A percentile compares a stretch with the other conserved stretches of the same genome.
These are phyloP conservation scores for Monochamus alternatus DNA, from an alignment of 2,888 invertebrate species.

Conservation along the genomic window DNA sequence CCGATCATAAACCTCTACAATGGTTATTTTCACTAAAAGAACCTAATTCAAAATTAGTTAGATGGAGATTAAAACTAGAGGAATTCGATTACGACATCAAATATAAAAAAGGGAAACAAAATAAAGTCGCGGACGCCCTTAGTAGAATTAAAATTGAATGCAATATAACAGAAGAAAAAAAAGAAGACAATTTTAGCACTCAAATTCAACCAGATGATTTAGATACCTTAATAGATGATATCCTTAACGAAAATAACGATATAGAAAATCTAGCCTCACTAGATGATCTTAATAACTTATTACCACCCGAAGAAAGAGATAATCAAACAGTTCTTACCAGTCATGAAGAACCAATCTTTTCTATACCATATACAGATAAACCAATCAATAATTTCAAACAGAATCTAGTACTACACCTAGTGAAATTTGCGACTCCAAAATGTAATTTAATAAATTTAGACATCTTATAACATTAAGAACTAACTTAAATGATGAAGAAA, in stretches of 20 bases:
- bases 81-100: constrained; percentile 40
- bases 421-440: constrained; percentile 1
- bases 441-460: background rate
- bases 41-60: constrained; percentile 45
- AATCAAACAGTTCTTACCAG: constrained; percentile 20
- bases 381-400: constrained; percentile 24
- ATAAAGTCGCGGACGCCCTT: constrained; percentile 42
- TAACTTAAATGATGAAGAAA: background rate
- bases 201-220: background rate
- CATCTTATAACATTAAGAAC: background rate
- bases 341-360: constrained; percentile 25
- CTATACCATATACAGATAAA: constrained; percentile 16
- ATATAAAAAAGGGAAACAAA: no score
- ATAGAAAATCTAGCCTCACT: no score
- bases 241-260: background rate
- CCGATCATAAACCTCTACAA: constrained; percentile 53
- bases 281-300: background rate
- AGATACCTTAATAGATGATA: background rate
- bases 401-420: background rate
- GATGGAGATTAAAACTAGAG: constrained; percentile 44
- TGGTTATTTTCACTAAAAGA: constrained; percentile 51
- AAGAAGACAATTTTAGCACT: background rate
- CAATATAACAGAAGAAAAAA: background rate
- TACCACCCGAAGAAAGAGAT: no score
- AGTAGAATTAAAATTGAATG: constrained; percentile 33